These are phyloP conservation scores for Parambassis ranga DNA, from an alignment of 2,797 vertebrate species.

Conservation along the genomic window DNA sequence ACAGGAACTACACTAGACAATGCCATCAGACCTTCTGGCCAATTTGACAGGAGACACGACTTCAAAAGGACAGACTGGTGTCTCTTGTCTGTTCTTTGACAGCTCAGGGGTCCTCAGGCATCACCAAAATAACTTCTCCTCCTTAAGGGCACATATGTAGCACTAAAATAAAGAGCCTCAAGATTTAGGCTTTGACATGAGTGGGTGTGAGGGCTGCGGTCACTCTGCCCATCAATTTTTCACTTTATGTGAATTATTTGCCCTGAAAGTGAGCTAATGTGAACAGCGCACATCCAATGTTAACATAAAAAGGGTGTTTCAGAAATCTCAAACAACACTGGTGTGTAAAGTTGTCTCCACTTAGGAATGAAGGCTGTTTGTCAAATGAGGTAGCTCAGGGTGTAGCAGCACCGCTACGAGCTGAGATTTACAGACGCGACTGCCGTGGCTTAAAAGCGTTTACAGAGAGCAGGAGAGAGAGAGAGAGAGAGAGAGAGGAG, in stretches of 20 bases:
- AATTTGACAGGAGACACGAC: constrained; percentile 47
- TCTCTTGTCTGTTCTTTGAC: constrained; percentile 60
- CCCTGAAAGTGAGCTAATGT: constrained; percentile 65
- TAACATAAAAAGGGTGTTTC: constrained; percentile 55
- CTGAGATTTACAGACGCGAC: constrained; percentile 72
- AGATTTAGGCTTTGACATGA: constrained; percentile 42
- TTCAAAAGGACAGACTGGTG: constrained; percentile 64
- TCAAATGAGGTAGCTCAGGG: constrained; percentile 65
- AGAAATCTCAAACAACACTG: constrained; percentile 48
- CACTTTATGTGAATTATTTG: constrained; percentile 64
- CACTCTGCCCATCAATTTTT: constrained; percentile 59
- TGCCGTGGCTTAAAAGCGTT: constrained; percentile 72
- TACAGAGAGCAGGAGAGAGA: no score
- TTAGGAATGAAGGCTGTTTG: constrained; percentile 56
- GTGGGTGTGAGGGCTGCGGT: constrained; percentile 53
- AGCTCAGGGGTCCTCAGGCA: constrained; percentile 37
- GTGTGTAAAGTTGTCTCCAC: constrained; percentile 57
- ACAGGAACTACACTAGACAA: no score
- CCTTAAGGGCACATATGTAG: constrained; percentile 50
- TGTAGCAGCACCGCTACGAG: constrained; percentile 38
- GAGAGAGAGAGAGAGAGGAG: no score
- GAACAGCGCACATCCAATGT: constrained; percentile 23
- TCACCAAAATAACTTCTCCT: constrained; percentile 68
- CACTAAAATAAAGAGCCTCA: constrained; percentile 57
- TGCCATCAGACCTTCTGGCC: constrained; percentile 30